A percentile compares a stretch with the other conserved stretches of the same genome.
Evolutionary conservation across 1,140 invertebrate genomes (phyloP).

Genomic region (Fopius arisanus): DNA sequence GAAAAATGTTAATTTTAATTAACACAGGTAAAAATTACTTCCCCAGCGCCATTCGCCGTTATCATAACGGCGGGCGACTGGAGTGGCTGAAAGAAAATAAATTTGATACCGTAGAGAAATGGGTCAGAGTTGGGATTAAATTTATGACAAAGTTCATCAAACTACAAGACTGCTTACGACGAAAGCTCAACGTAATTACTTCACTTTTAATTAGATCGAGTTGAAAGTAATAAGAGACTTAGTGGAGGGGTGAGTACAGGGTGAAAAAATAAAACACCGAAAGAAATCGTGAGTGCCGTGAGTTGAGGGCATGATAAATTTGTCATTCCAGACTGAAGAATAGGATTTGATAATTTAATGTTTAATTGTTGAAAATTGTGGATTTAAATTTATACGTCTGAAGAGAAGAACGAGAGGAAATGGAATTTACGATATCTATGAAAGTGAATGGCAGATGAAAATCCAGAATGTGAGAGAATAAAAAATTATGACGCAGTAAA

Average conservation of each 20-base stretch:
- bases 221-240: constrained; percentile 14
- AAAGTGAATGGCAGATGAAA: no score
- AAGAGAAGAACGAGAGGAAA: no score
- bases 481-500: no score
- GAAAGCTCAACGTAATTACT: constrained; percentile 24
- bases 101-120: constrained; percentile 8
- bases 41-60: background rate
- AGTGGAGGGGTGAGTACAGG: background rate
- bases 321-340: no score
- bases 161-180: background rate
- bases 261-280: background rate
- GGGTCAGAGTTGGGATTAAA: constrained; percentile 19
- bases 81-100: background rate
- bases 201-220: constrained; percentile 24
- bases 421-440: no score
- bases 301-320: background rate
- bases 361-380: no score
- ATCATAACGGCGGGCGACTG: background rate
- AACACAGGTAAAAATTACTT: background rate
- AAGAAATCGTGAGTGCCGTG: background rate
- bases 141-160: constrained; percentile 27
- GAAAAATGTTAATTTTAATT: background rate
- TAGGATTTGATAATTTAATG: no score
- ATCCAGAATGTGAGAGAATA: no score
- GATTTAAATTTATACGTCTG: no score